Conservation (phyloP, 2,888 invertebrate species). For the Cacoxenus indagator region DNA sequence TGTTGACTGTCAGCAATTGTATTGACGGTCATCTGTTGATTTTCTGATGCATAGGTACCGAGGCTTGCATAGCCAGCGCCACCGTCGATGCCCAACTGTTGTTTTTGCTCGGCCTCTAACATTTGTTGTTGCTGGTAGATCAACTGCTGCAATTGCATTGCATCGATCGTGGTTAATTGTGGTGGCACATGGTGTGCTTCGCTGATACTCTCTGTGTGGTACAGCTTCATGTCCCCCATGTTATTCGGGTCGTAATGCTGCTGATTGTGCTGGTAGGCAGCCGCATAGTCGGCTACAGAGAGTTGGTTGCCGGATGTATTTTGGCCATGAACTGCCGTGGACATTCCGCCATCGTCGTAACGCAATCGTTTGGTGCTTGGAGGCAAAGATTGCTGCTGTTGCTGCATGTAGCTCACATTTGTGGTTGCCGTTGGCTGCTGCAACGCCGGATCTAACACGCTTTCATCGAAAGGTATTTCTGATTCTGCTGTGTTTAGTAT, state of each 20-base stretch:
- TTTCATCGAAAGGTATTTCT: constrained; percentile 64
- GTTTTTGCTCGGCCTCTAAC: constrained; percentile 46
- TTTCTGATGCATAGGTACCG: background rate
- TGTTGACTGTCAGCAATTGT: constrained; percentile 41
- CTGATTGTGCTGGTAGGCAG: constrained; percentile 46
- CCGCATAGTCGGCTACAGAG: constrained; percentile 42
- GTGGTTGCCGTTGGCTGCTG: constrained; percentile 23
- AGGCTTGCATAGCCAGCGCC: constrained; percentile 19
- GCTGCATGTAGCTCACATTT: constrained; percentile 19
- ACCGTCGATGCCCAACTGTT: constrained; percentile 41
- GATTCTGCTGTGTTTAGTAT: constrained; percentile 62
- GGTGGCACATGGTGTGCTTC: constrained; percentile 37
- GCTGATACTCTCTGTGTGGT: constrained; percentile 34
- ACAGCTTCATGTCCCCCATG: constrained; percentile 39
- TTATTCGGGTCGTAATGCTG: constrained; percentile 25
- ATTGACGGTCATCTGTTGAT: constrained; percentile 1
- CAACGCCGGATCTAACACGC: constrained; percentile 52
- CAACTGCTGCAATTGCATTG: constrained; percentile 63
- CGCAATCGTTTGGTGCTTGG: constrained; percentile 55
- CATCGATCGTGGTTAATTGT: constrained; percentile 55
- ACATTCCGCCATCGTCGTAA: constrained; percentile 50
- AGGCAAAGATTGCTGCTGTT: constrained; percentile 41
- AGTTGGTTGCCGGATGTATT: background rate
- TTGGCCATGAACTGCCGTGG: background rate
- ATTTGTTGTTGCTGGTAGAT: constrained; percentile 61